A percentile compares a stretch with the other conserved stretches of the same genome.
Conservation (phyloP, 2,113 vertebrate genomes). For the Tichodroma muraria region DNA sequence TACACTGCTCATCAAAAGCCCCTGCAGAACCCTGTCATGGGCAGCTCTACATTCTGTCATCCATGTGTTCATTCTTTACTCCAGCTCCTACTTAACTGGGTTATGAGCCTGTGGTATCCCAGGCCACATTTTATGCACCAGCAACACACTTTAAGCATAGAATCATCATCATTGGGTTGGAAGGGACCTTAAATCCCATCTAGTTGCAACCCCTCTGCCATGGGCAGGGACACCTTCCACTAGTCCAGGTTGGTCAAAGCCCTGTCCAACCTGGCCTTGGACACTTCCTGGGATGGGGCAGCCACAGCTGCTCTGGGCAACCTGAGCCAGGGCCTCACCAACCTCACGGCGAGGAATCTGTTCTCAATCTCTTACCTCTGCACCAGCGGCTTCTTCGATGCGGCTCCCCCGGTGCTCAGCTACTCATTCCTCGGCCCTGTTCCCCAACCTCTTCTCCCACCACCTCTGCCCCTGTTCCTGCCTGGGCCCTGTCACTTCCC, state of each 20-base stretch:
- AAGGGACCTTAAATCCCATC: background rate
- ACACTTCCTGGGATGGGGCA: fast-evolving
- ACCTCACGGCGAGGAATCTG: background rate
- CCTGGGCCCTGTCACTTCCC: background rate
- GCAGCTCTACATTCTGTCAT: background rate
- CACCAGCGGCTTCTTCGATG: background rate
- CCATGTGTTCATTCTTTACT: background rate
- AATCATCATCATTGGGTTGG: background rate
- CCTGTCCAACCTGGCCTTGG: background rate
- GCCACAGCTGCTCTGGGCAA: background rate
- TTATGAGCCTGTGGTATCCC: background rate
- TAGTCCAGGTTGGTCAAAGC: background rate
- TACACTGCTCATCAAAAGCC: background rate
- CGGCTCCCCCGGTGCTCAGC: background rate
- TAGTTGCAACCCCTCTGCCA: background rate
- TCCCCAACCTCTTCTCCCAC: background rate
- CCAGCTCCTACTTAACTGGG: background rate
- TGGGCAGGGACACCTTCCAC: background rate
- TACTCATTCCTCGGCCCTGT: fast-evolving
- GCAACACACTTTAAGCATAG: background rate
- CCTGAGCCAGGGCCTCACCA: background rate
- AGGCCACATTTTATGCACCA: background rate
- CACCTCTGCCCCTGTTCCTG: background rate
- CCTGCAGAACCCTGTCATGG: background rate
- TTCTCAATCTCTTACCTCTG: background rate